Conservation (phyloP, 2,888 invertebrate genomes). For the Pinctada fucata region DNA sequence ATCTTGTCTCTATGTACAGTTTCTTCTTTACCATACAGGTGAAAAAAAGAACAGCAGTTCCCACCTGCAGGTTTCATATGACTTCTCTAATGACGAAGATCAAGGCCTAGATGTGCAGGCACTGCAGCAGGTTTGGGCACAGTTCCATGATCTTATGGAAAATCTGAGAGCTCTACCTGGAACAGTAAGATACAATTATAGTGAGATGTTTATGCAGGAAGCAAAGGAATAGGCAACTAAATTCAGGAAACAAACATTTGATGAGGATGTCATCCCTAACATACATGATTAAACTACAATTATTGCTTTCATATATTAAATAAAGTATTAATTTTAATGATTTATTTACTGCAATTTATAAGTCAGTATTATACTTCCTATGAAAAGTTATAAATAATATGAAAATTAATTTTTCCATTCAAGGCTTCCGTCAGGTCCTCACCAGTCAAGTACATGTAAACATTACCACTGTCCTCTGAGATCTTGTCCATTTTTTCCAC, state of each 20-base stretch:
- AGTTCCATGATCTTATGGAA: background rate
- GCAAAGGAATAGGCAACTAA: constrained; percentile 1
- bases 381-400: no score
- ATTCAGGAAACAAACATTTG: background rate
- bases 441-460: no score
- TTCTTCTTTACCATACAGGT: background rate
- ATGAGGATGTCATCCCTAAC: background rate
- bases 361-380: background rate
- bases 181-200: background rate
- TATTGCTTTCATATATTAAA: background rate
- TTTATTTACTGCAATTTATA: background rate
- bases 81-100: background rate
- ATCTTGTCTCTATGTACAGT: no score
- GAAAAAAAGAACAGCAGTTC: background rate
- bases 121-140: background rate
- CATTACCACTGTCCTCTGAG: no score
- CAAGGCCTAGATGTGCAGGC: background rate
- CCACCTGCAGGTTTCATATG: background rate
- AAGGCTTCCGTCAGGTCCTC: no score
- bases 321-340: background rate
- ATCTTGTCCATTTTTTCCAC: no score
- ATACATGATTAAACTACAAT: background rate
- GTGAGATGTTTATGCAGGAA: background rate
- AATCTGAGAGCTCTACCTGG: background rate
- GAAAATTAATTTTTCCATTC: no score